These are phyloP conservation scores for Laothoe populi DNA, from an alignment of 2,888 invertebrate species.

Conservation along the genomic window DNA sequence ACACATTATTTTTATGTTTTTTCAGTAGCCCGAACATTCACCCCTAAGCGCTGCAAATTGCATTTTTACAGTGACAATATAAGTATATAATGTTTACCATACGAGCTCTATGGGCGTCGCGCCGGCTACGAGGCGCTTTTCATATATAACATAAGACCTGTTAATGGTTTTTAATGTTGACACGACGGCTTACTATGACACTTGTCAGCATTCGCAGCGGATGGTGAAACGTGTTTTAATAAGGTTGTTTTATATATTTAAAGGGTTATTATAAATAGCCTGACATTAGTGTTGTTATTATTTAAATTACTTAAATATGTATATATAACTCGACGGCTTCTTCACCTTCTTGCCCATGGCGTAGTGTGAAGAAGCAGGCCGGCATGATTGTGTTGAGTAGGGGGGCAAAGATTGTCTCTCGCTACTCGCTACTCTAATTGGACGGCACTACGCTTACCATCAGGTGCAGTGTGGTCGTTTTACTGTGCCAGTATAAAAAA, in stretches of 20 bases:
- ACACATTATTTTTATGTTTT: neutral
- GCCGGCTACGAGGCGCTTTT: slow-evolving; percentile 45
- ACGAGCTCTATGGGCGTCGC: slow-evolving; percentile 29
- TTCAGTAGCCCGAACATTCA: slow-evolving; percentile 6
- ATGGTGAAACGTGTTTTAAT: slow-evolving; percentile 3
- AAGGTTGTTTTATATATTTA: neutral
- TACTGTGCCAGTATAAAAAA: too few species aligned
- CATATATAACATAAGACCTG: slow-evolving; percentile 53
- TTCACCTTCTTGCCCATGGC: too few species aligned
- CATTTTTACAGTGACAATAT: slow-evolving; percentile 18
- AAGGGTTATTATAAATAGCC: neutral
- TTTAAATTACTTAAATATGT: too few species aligned
- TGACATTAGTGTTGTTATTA: neutral
- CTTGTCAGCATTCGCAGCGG: slow-evolving; percentile 42
- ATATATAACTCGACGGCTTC: too few species aligned
- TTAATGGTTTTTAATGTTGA: slow-evolving; percentile 51
- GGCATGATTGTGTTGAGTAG: too few species aligned
- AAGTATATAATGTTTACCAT: slow-evolving; percentile 7
- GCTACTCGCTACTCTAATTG: too few species aligned
- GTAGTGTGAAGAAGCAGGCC: too few species aligned
- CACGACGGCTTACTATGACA: slow-evolving; percentile 47
- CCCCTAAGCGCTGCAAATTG: slow-evolving; percentile 3
- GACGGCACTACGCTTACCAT: too few species aligned
- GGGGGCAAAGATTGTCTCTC: too few species aligned
- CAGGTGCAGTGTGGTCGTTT: too few species aligned